These are phyloP conservation scores for Phainopepla nitens DNA, from an alignment of 2,113 vertebrate species.

Conservation along the genomic window DNA sequence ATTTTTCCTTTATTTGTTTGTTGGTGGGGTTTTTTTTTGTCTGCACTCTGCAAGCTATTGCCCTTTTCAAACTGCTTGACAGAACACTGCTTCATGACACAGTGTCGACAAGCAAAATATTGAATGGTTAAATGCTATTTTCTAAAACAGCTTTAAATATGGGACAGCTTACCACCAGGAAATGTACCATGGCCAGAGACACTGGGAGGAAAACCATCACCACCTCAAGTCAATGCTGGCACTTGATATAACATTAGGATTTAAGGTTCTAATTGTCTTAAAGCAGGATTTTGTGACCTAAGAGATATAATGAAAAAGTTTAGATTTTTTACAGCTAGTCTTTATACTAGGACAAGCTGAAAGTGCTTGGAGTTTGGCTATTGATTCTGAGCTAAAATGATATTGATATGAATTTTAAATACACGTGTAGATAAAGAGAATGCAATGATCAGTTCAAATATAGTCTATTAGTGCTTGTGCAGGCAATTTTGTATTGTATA, in stretches of 20 bases:
- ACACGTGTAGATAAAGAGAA: background rate
- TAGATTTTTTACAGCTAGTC: background rate
- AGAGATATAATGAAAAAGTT: background rate
- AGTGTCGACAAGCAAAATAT: background rate
- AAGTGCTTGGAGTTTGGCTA: background rate
- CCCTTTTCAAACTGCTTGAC: conserved; percentile 52
- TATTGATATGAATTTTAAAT: conserved; percentile 29
- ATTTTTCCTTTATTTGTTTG: background rate
- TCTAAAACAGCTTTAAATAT: background rate
- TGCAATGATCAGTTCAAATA: conserved; percentile 9
- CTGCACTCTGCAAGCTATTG: background rate
- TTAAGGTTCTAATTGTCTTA: background rate
- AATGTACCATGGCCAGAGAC: background rate
- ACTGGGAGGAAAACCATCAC: background rate
- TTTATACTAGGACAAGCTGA: background rate
- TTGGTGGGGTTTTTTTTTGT: background rate
- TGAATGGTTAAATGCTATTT: conserved; percentile 4
- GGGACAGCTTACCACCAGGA: background rate
- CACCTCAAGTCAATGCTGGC: background rate
- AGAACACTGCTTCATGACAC: background rate
- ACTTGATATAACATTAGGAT: background rate
- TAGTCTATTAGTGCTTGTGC: background rate
- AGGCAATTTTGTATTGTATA: conserved; percentile 27
- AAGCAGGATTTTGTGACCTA: background rate
- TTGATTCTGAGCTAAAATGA: conserved; percentile 11